Evolutionary conservation across 1,140 invertebrate species (phyloP), one percentile per base, ranked within the genome.

Genomic region (Ceratina calcarata): DNA sequence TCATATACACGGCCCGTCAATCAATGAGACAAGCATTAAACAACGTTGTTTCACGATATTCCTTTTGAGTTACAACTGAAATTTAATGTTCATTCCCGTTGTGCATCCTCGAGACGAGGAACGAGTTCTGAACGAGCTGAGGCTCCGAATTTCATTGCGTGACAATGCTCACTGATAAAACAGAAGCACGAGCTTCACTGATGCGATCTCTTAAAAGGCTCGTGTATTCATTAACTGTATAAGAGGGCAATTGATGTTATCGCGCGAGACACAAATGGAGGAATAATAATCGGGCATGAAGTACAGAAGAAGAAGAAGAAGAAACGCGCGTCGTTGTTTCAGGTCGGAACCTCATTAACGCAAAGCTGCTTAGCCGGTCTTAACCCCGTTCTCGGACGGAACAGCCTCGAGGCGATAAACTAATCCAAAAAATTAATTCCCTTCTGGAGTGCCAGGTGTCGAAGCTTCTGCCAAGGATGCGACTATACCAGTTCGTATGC

Each of bases 351-450:
- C 85, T 91, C 88, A 84, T 91, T 90, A 91, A 88, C 76, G 51
- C 81, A 87, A 90, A 90, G 88, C 88, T 78, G 84, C 86, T 92
- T 88, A 92, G 86, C 86, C 77, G 85, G 86, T 86, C 86, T 90
- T 90, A 90, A 89, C 89, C 88, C 78, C 82, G 86, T 89, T 92
- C 82, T 37, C 61, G 66, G 53, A 64, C 79, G 66, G 85, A 87
- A 87, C 84, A 82, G 85, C 74, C 62, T 57, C 80, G 77, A 83
- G 78, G 84, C 89, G 90, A 92, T 91, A 91, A 92, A 86, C 89
- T 93, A 92, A 92, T 92, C 92, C 90, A 81, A 91, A 90, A 92
- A 92, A 92, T 90, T 89, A 92, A 92, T 93, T 93, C 91, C 83
- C 82, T 85, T 86, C 78, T 80, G 83, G 78, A 69, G 79, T 79